Base-by-base conservation (phyloP, 2,113 vertebrate species). In the Eretmochelys imbricata region DNA sequence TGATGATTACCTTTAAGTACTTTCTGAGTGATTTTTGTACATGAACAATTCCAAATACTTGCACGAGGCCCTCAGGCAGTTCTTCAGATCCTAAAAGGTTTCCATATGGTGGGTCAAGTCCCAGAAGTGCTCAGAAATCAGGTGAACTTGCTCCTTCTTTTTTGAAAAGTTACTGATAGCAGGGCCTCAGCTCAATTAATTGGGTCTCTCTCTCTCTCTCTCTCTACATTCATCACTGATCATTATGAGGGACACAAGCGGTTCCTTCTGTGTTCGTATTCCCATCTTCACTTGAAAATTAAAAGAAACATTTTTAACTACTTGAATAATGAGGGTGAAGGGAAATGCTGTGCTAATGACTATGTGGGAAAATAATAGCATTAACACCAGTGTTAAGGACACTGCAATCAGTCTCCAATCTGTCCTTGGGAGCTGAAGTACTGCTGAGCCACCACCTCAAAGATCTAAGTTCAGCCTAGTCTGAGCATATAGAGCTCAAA, bases 31-130 rank as follows among this genome's bases (percentile, higher is more conserved):
- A 90, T 91, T 93, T 94, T n/a, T 94, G 92, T 92, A 96, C 87
- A 81, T 90, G 91, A 94, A 95, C 50, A 4, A 59, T 82, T 96
- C 93, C 93, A 91, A 95, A 95, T 96, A 92, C 88, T 97, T 96
- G 94, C 97, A 96, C 94, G 90, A 96, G 53, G 50, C 92, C 87
- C 84, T 75, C 81, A 82, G 90, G 96, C 96, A 92, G 79, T 95
- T 94, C 90, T 96, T 87, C 95, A 91, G 89, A 82, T 88, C 89
- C 82, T 89, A 82, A 96, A 91, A 95, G 96, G 92, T 85, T 97
- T 94, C 93, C 93, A 97, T 95, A 97, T 97, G 87, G 57, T 93
- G 95, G 96, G 94, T 95, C 95, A 96, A n/a, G 78, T 94, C 86
- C 1, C 22, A 93, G 93, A 96, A 89, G 82, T 91, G 81, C 94